These are phyloP conservation scores for Plectrocnemia conspersa DNA, from an alignment of 1,140 invertebrate species.

Conservation along the genomic window DNA sequence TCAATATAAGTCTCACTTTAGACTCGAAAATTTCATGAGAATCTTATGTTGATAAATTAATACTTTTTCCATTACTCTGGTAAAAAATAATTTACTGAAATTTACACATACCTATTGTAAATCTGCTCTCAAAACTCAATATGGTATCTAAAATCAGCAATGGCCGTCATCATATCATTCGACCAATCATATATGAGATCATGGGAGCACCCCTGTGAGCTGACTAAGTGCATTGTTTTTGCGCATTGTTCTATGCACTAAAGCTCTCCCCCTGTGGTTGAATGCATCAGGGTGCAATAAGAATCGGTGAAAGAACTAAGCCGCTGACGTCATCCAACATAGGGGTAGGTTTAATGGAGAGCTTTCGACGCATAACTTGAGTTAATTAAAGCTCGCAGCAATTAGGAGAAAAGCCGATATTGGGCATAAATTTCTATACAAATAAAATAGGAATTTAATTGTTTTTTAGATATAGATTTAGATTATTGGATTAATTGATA, in stretches of 20 bases:
- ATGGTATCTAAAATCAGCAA: background rate
- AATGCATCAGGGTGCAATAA: conserved; percentile 12
- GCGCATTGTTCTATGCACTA: conserved; percentile 17
- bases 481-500: no score
- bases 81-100: no score
- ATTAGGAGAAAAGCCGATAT: no score
- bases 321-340: conserved; percentile 11
- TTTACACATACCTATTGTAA: no score
- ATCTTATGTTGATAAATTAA: no score
- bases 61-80: no score
- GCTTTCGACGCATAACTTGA: background rate
- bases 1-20: no score
- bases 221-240: conserved; percentile 24
- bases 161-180: conserved; percentile 15
- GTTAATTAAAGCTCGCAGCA: background rate
- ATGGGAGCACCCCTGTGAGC: background rate
- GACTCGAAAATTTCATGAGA: no score
- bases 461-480: no score
- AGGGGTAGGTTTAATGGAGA: background rate
- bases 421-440: no score
- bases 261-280: conserved; percentile 11
- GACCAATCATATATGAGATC: conserved; percentile 22
- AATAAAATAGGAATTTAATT: no score
- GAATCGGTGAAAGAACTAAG: background rate
- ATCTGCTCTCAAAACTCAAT: no score